A percentile compares a stretch with the other conserved stretches of the same genome.
These are phyloP conservation scores for Hanleya hanleyi DNA, from an alignment of 2,888 invertebrate species.

Conservation along the genomic window DNA sequence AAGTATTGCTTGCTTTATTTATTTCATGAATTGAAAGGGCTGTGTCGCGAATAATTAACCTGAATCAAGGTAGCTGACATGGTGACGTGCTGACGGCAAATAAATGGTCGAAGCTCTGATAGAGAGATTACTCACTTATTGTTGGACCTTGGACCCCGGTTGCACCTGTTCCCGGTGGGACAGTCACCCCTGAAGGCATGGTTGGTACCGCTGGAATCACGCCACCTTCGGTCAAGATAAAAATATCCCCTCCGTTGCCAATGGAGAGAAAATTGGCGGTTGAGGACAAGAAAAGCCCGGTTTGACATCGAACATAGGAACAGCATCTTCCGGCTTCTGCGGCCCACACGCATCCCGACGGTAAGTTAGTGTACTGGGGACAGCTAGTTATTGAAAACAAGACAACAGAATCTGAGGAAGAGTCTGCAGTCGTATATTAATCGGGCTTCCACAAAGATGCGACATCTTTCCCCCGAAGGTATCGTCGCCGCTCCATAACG, in stretches of 20 bases:
- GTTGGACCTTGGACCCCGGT: not conserved
- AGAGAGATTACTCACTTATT: not conserved
- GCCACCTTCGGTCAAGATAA: not conserved
- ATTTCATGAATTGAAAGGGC: too few relatives aligned
- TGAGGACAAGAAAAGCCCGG: not conserved
- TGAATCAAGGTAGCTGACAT: too few relatives aligned
- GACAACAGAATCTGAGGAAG: too few relatives aligned
- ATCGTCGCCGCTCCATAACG: too few relatives aligned
- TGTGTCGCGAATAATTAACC: too few relatives aligned
- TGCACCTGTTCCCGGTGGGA: not conserved
- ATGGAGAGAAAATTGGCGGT: not conserved
- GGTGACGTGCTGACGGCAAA: too few relatives aligned
- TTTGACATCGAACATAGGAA: not conserved
- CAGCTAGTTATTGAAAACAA: too few relatives aligned
- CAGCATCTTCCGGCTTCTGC: not conserved
- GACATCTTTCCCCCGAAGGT: too few relatives aligned
- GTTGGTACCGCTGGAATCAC: not conserved
- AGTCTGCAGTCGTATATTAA: too few relatives aligned
- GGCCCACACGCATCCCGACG: not conserved
- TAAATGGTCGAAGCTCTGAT: too few relatives aligned
- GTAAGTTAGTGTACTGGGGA: not conserved
- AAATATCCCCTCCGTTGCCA: not conserved
- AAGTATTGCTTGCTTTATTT: too few relatives aligned
- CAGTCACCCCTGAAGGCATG: not conserved
- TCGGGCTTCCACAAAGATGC: too few relatives aligned